Evolutionary conservation across 1,140 invertebrate genomes (phyloP).

Genomic region (Drosophila truncata): DNA sequence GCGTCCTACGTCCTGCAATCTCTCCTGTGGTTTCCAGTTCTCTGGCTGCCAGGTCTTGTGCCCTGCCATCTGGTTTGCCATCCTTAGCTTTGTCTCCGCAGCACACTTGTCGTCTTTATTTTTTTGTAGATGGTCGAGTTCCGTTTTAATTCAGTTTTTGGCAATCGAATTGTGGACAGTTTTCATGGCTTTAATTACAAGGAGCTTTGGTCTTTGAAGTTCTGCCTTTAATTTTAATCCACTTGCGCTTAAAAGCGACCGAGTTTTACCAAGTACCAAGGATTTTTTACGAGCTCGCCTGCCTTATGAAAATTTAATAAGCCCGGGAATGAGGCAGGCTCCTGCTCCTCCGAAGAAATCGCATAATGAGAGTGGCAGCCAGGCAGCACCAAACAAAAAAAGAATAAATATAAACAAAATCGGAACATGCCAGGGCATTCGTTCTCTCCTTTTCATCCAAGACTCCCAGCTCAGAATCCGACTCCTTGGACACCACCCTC

Average conservation of each 20-base stretch:
- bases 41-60: constrained; percentile 14
- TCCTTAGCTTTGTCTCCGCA: constrained; percentile 41
- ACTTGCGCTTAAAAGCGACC: constrained; percentile 63
- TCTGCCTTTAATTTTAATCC: constrained; percentile 71
- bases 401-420: constrained; percentile 4
- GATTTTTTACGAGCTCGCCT: constrained; percentile 59
- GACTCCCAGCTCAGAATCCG: constrained; percentile 20
- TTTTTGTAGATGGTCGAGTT: constrained; percentile 32
- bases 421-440: constrained; percentile 29
- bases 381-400: constrained; percentile 4
- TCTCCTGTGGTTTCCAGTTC: constrained; percentile 54
- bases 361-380: constrained; percentile 48
- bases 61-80: constrained; percentile 9
- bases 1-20: constrained; percentile 19
- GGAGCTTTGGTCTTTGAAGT: constrained; percentile 56
- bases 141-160: constrained; percentile 69
- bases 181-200: constrained; percentile 71
- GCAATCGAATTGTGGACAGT: constrained; percentile 76
- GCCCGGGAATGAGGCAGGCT: constrained; percentile 25
- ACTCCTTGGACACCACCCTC: constrained; percentile 5
- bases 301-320: constrained; percentile 81
- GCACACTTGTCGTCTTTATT: constrained; percentile 9
- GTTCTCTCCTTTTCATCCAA: constrained; percentile 11
- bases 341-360: constrained; percentile 2
- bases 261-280: constrained; percentile 22